Conservation (phyloP, 2,797 vertebrate species). For the Smutsia gigantea region DNA sequence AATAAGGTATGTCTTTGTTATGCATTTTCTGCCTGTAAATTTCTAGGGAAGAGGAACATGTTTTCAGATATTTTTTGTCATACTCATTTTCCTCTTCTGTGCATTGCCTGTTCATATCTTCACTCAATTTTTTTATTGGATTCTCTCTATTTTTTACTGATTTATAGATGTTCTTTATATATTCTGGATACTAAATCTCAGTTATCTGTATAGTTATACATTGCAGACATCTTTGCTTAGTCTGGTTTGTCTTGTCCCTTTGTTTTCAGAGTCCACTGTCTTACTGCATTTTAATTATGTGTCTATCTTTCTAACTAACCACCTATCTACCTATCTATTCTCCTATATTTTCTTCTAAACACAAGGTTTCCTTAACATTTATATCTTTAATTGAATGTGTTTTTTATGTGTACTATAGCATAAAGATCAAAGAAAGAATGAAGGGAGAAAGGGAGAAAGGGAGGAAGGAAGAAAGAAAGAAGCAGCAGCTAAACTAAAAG, state of each 20-base stretch:
- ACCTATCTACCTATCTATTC: not conserved
- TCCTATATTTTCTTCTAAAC: not conserved
- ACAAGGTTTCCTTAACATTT: not conserved
- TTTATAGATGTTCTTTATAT: not conserved
- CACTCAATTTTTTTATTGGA: not conserved
- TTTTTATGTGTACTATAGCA: not conserved
- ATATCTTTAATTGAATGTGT: not conserved
- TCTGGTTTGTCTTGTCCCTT: not conserved
- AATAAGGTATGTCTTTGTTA: no score
- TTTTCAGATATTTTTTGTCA: not conserved
- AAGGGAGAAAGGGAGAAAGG: not conserved
- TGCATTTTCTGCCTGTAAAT: no score
- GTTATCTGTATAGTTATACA: not conserved
- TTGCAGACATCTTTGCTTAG: not conserved
- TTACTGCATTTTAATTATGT: not conserved
- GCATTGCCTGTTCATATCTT: not conserved
- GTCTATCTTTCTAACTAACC: not conserved
- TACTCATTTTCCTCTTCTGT: not conserved
- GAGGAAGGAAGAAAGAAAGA: not conserved
- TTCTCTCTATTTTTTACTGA: not conserved
- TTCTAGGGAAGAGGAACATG: not conserved
- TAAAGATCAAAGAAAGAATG: not conserved
- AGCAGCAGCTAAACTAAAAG: not conserved
- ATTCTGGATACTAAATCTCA: not conserved
- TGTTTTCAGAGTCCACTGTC: not conserved